Percentiles rank a stretch among this genome's conserved stretches.
phyloP scores from a whole-genome alignment of 1,140 invertebrate species.

The Megalonaias nervosa region DNA sequence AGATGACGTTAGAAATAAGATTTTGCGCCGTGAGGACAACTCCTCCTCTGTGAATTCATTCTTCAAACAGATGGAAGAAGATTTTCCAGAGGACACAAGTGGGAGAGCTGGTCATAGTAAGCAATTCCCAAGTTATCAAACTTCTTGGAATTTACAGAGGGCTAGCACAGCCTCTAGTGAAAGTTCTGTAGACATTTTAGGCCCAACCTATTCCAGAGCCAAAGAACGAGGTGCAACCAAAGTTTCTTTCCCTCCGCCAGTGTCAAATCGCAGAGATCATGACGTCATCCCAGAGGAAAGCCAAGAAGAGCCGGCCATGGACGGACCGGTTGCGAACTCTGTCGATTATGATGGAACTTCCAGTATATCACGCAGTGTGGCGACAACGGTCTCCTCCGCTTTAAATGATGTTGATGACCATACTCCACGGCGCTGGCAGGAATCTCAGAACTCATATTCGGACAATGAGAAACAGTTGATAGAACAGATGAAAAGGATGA shows the following conservation, averaged over 20 bases:
- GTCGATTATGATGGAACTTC: slow-evolving; percentile 25
- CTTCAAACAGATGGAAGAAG: slow-evolving; percentile 36
- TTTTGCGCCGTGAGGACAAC: not conserved
- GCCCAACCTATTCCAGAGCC: slow-evolving; percentile 40
- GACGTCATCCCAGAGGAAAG: slow-evolving; percentile 52
- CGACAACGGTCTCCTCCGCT: slow-evolving; percentile 19
- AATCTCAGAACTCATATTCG: slow-evolving; percentile 58
- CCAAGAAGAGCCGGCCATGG: slow-evolving; percentile 37
- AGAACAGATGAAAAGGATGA: slow-evolving; percentile 68
- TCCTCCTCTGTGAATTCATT: slow-evolving; percentile 31
- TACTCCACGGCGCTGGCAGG: slow-evolving; percentile 36
- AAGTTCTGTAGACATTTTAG: slow-evolving; percentile 51
- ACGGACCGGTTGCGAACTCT: slow-evolving; percentile 29
- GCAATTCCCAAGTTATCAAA: slow-evolving; percentile 26
- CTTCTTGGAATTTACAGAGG: slow-evolving; percentile 37
- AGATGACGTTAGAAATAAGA: not conserved
- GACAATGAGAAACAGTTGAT: slow-evolving; percentile 70
- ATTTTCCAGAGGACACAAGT: slow-evolving; percentile 28
- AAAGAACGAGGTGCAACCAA: slow-evolving; percentile 38
- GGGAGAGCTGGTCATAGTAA: slow-evolving; percentile 18
- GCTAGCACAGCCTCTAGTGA: slow-evolving; percentile 54
- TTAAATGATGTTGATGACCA: slow-evolving; percentile 29
- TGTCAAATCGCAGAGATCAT: slow-evolving; percentile 40
- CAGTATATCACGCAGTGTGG: slow-evolving; percentile 14
- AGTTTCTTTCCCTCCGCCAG: slow-evolving; percentile 19